phyloP scores from a whole-genome alignment of 2,113 vertebrate genomes.

The Neoarius graeffei region DNA sequence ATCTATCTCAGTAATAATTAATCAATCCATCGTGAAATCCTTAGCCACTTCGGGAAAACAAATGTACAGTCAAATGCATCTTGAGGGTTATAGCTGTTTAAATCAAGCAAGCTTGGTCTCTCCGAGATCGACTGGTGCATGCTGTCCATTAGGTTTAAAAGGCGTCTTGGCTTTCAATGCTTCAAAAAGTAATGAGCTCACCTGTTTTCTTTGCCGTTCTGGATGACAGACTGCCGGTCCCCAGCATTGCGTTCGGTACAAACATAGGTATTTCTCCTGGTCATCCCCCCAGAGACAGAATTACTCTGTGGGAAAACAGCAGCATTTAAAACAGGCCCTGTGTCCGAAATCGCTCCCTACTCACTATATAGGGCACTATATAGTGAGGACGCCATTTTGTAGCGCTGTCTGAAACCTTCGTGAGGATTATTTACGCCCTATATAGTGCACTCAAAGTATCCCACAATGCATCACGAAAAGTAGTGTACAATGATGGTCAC shows the following conservation, averaged over 20 bases:
- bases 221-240: constrained; percentile 80
- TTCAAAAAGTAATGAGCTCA: constrained; percentile 8
- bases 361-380: too few relatives aligned
- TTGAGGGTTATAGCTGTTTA: background rate
- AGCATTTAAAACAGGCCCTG: background rate
- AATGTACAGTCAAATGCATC: background rate
- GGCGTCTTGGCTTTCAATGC: background rate
- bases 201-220: constrained; percentile 85
- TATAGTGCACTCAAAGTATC: too few relatives aligned
- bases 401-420: too few relatives aligned
- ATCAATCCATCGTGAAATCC: background rate
- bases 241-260: constrained; percentile 81
- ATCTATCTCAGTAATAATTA: background rate
- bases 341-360: too few relatives aligned
- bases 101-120: background rate
- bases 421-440: too few relatives aligned
- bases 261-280: constrained; percentile 88
- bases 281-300: constrained; percentile 85
- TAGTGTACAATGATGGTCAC: too few relatives aligned
- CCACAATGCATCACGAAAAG: too few relatives aligned
- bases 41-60: background rate
- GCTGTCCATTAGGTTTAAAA: background rate
- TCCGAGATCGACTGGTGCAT: background rate
- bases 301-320: constrained; percentile 72
- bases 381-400: too few relatives aligned